A percentile compares a stretch with the other conserved stretches of the same genome.
Evolutionary conservation across 1,140 invertebrate genomes (phyloP).

Genomic region (Zaprionus kolodkinae): DNA sequence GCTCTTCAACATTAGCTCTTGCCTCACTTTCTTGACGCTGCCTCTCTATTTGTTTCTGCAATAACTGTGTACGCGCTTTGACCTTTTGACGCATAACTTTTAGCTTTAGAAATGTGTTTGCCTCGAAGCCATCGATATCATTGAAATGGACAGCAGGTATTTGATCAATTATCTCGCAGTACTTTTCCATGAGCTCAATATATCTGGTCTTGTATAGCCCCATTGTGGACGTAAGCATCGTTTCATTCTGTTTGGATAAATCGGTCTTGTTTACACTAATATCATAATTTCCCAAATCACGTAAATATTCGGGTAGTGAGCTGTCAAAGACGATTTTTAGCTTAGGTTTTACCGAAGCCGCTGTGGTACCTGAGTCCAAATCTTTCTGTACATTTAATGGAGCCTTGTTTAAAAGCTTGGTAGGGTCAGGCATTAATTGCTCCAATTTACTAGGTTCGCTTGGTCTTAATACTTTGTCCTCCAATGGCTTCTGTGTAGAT

Average conservation of each 20-base stretch:
- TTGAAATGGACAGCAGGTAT: constrained; percentile 73
- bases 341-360: constrained; percentile 39
- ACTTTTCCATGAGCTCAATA: constrained; percentile 78
- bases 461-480: not conserved
- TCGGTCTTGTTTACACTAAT: constrained; percentile 60
- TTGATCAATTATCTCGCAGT: constrained; percentile 76
- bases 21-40: constrained; percentile 25
- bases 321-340: constrained; percentile 71
- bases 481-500: not conserved
- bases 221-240: constrained; percentile 37
- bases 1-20: constrained; percentile 18
- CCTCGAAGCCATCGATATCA: constrained; percentile 69
- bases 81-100: constrained; percentile 79
- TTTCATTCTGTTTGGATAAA: constrained; percentile 49
- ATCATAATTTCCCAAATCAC: constrained; percentile 66
- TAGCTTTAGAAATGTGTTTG: constrained; percentile 72
- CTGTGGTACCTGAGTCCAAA: not conserved
- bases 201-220: constrained; percentile 62
- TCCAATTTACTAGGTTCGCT: not conserved
- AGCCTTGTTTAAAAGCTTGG: not conserved
- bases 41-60: constrained; percentile 62
- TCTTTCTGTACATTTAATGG: not conserved
- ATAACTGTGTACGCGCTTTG: constrained; percentile 70
- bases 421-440: not conserved
- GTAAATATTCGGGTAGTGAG: constrained; percentile 63